phyloP scores from a whole-genome alignment of 2,797 vertebrate species.

The Anguilla obscura region DNA sequence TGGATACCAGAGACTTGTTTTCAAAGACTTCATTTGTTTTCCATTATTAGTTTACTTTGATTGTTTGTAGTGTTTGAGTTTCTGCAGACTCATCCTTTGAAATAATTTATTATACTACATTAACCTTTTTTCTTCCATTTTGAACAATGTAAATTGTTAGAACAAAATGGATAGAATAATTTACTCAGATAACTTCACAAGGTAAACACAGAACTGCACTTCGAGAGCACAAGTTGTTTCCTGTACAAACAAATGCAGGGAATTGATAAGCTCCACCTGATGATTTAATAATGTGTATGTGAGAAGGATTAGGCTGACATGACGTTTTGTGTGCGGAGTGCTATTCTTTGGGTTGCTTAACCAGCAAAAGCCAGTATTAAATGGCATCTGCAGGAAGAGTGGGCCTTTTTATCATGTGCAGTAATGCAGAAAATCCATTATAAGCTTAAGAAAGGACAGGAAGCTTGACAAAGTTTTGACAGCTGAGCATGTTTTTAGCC shows the following conservation, averaged over 20 bases:
- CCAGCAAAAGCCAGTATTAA: background rate
- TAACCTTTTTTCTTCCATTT: background rate
- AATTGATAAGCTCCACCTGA: background rate
- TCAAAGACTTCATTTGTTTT: background rate
- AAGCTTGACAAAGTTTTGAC: background rate
- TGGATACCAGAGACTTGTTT: background rate
- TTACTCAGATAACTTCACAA: background rate
- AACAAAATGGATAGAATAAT: background rate
- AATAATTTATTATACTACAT: background rate
- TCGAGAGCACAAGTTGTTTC: background rate
- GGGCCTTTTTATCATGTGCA: background rate
- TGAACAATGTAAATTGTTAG: background rate
- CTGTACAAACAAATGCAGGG: background rate
- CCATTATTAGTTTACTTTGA: background rate
- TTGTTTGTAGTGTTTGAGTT: background rate
- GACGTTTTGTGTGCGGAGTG: background rate
- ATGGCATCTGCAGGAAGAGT: background rate
- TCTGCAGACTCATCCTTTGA: background rate
- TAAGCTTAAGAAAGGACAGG: background rate
- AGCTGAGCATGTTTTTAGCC: background rate
- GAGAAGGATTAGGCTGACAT: background rate
- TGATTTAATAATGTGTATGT: background rate
- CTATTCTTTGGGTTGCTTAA: background rate
- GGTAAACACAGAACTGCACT: background rate
- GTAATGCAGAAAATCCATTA: background rate